phyloP scores from a whole-genome alignment of 2,113 vertebrate species.

The Ranitomeya variabilis region DNA sequence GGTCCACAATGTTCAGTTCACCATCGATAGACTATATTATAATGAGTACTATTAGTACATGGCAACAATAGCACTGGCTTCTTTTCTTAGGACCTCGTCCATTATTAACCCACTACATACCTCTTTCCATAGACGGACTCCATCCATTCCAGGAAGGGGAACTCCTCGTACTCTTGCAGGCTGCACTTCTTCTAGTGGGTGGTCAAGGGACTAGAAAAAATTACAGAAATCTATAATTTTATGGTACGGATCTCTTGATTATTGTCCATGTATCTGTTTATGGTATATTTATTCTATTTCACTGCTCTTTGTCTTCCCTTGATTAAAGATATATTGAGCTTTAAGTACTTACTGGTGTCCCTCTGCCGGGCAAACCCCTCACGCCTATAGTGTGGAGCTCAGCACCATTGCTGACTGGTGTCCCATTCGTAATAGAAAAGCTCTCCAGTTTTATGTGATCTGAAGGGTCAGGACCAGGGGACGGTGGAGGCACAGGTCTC shows the following conservation, averaged over 20 bases:
- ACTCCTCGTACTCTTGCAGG: slow-evolving; percentile 61
- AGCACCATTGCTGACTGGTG: slow-evolving; percentile 51
- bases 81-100: neutral
- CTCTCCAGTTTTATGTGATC: slow-evolving; percentile 60
- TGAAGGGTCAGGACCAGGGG: slow-evolving; percentile 59
- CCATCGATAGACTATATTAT: neutral
- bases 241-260: neutral
- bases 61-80: neutral
- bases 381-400: slow-evolving; percentile 67
- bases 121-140: slow-evolving; percentile 68
- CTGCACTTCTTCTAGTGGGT: slow-evolving; percentile 57
- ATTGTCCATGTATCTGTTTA: neutral
- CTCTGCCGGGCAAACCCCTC: slow-evolving; percentile 56
- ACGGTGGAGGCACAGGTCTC: slow-evolving; percentile 62
- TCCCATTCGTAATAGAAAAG: slow-evolving; percentile 63
- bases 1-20: neutral
- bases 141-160: slow-evolving; percentile 67
- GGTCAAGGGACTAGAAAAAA: slow-evolving; percentile 55
- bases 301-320: neutral
- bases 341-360: slow-evolving; percentile 54
- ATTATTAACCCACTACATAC: neutral
- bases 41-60: neutral
- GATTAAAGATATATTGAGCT: neutral
- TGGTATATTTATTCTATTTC: neutral
- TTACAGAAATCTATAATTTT: neutral